Conservation (phyloP, 2,113 vertebrate genomes). For the Galemys pyrenaicus region DNA sequence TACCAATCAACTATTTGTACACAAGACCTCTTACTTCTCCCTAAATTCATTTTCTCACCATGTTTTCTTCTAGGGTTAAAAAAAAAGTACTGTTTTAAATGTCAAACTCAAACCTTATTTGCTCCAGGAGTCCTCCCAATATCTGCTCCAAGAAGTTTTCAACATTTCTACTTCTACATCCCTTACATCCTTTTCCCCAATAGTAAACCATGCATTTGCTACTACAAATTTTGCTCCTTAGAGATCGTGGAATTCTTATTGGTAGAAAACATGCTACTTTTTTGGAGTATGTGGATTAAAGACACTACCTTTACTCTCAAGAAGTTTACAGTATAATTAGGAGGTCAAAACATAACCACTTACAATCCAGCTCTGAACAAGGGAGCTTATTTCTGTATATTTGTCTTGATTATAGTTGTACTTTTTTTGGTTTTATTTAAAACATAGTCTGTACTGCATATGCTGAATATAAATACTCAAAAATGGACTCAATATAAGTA, state of each 20-base stretch:
- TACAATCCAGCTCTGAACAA: neutral
- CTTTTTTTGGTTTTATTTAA: neutral
- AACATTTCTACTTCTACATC: neutral
- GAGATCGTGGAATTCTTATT: neutral
- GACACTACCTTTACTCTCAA: neutral
- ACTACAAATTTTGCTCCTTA: neutral
- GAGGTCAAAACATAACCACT: slow-evolving; percentile 19
- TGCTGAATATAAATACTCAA: neutral
- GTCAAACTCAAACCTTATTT: slow-evolving; percentile 22
- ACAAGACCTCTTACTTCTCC: neutral
- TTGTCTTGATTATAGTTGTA: neutral
- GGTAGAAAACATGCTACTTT: neutral
- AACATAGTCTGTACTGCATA: neutral
- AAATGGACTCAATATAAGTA: neutral
- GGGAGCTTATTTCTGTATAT: slow-evolving; percentile 13
- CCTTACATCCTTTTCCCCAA: neutral
- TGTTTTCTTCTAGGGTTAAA: neutral
- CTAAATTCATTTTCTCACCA: neutral
- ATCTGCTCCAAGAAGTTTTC: slow-evolving; percentile 17
- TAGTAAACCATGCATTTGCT: neutral
- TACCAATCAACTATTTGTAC: neutral
- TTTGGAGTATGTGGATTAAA: neutral
- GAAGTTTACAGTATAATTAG: neutral
- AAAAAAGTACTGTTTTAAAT: neutral
- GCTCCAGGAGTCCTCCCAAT: neutral